Conservation (phyloP, 2,113 vertebrate genomes). For the Oxyura jamaicensis region DNA sequence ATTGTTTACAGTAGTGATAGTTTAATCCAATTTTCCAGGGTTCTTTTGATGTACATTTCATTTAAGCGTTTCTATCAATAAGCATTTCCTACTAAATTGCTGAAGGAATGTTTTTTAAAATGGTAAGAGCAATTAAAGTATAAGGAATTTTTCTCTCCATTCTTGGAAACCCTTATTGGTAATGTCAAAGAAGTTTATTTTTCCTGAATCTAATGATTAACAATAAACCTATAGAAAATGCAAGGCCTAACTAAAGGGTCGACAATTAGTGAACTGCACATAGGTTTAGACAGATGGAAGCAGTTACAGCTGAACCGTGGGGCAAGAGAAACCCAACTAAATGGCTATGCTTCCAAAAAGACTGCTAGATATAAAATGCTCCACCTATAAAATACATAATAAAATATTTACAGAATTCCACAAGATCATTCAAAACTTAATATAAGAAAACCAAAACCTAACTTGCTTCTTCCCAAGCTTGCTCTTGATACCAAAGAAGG, state of each 20-base stretch:
- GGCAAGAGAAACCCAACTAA: conserved; percentile 61
- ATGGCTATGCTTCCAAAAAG: conserved; percentile 23
- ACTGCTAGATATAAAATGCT: conserved; percentile 64
- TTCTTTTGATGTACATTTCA: neutral
- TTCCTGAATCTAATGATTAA: conserved; percentile 65
- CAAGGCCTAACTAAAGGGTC: conserved; percentile 65
- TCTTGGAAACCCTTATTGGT: conserved; percentile 28
- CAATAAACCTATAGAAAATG: conserved; percentile 62
- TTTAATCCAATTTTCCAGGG: neutral
- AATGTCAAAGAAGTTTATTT: conserved; percentile 45
- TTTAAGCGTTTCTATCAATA: neutral
- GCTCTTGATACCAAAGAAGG: neutral
- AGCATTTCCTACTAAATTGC: neutral
- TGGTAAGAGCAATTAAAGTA: neutral
- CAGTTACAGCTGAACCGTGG: conserved; percentile 64
- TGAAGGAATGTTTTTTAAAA: neutral
- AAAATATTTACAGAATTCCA: conserved; percentile 73
- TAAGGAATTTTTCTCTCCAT: neutral
- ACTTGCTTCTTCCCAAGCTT: conserved; percentile 14
- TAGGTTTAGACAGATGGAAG: conserved; percentile 71
- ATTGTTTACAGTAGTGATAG: neutral
- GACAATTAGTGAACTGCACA: conserved; percentile 71
- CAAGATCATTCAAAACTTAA: conserved; percentile 44
- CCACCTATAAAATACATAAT: conserved; percentile 60
- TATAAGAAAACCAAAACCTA: neutral